Evolutionary conservation across 2,888 invertebrate species (phyloP), one percentile per base, ranked within the genome.

Genomic region (Orthosia incerta): DNA sequence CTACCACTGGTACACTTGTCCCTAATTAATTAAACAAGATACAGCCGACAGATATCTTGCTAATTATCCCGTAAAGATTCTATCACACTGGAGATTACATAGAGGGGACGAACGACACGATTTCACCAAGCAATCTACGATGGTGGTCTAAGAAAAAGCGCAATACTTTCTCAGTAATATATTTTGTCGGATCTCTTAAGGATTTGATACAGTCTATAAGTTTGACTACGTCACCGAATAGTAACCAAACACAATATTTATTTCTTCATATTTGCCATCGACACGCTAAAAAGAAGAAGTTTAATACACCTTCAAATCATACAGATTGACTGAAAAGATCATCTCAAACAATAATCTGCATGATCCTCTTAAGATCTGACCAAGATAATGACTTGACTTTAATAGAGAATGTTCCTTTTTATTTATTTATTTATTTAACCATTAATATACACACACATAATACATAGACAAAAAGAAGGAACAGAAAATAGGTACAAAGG

Each of bases 1-100:
- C 20, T 23, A 51, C 51, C 13, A 51, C 26, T 60, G 3, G 65
- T 57, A 63, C 65, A 66, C 65, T 83, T 71, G 71, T 74, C 50
- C 57, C 67, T 68, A 71, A 81, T 79, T 81, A 81, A 81, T 79
- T 81, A 59, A 69, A 74, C 83, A 65, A 83, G 80, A 79, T 79
- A 39, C 55, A 46, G 67, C 61, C 53, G 46, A 56, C 66, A 63
- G 59, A 66, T 67, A 70, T 46, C 67, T 83, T 45, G 71, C 80
- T 83, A 74, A 81, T 83, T 68, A 74, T 61, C 55, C 55, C 74
- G 57, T 74, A 31, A 69, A 66, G 20, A 23, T 48, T 65, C 46
- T 23, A 63, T 63, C 69, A 31, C 51, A 53, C 26, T 53, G 9
- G n/a, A 46, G 56, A 66, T 62, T 66, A 64, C 48, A 46, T n/a